phyloP scores from a whole-genome alignment of 2,113 vertebrate genomes.

The Antechinus stuartii region DNA sequence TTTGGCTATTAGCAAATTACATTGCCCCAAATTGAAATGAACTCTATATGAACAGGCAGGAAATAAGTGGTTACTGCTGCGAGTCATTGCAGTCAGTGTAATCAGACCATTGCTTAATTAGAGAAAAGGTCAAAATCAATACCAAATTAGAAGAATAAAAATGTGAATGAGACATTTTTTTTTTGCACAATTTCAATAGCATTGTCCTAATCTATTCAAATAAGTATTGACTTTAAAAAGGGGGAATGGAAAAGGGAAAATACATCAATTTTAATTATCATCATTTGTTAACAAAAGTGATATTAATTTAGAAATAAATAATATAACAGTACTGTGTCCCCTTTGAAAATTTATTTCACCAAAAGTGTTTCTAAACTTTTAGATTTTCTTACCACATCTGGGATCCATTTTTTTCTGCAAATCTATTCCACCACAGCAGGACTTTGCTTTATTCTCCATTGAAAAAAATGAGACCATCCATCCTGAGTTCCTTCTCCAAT shows the following conservation, averaged over 20 bases:
- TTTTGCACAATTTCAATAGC: background rate
- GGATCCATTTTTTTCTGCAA: background rate
- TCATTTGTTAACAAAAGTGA: background rate
- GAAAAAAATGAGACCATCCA: background rate
- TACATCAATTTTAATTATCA: background rate
- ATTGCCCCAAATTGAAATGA: background rate
- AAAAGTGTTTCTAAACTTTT: background rate
- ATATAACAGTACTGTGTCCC: background rate
- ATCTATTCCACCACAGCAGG: background rate
- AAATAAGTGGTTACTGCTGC: background rate
- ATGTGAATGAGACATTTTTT: background rate
- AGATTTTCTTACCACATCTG: background rate
- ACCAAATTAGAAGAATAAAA: background rate
- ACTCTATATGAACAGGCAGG: background rate
- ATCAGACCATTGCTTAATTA: background rate
- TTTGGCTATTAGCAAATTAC: background rate
- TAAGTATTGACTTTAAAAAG: background rate
- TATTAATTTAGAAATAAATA: background rate
- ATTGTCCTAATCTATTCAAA: background rate
- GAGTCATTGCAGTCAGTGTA: background rate
- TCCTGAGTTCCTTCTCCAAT: background rate
- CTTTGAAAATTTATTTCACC: background rate
- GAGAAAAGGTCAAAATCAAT: background rate
- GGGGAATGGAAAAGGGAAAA: background rate
- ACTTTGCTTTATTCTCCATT: background rate